phyloP scores from a whole-genome alignment of 2,113 vertebrate genomes.

The Python bivittatus region DNA sequence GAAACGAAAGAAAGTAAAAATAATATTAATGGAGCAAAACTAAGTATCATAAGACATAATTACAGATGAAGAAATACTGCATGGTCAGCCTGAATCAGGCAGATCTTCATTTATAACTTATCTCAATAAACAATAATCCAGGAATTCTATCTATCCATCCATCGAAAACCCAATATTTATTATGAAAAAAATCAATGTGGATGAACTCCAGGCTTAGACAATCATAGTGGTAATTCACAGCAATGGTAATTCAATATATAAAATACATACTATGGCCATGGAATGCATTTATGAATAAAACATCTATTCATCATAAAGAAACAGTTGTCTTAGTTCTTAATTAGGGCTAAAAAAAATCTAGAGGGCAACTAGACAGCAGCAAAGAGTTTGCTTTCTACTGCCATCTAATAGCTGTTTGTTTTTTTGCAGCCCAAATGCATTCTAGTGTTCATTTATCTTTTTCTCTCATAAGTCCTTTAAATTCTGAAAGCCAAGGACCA shows the following conservation, averaged over 20 bases:
- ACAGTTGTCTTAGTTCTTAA: not conserved
- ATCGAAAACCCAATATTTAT: not conserved
- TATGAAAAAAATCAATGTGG: not conserved
- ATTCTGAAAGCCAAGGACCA: not conserved
- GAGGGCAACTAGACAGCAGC: not conserved
- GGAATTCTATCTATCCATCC: not conserved
- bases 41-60: not conserved
- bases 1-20: not conserved
- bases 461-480: not conserved
- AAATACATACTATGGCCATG: not conserved
- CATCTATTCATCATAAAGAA: not conserved
- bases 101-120: not conserved
- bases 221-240: not conserved
- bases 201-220: not conserved
- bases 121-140: not conserved
- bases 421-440: not conserved
- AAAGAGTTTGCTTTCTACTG: not conserved
- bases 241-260: not conserved
- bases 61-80: not conserved
- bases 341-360: not conserved
- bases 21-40: not conserved
- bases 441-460: not conserved
- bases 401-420: not conserved
- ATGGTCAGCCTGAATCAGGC: not conserved
- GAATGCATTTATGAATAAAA: not conserved